These are phyloP conservation scores for Limnephilus lunatus DNA, from an alignment of 2,888 invertebrate species.

Conservation along the genomic window DNA sequence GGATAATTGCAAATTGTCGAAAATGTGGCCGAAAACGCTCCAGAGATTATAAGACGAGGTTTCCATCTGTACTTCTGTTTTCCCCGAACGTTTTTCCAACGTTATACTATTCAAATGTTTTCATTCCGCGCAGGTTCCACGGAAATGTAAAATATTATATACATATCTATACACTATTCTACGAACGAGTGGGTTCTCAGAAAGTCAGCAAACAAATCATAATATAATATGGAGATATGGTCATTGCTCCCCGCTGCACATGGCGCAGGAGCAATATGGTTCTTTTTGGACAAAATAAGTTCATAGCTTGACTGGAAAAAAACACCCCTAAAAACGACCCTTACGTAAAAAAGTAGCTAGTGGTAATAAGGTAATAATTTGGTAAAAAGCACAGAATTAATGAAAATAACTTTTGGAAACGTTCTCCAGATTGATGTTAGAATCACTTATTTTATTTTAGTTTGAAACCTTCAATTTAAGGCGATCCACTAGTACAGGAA, in stretches of 20 bases:
- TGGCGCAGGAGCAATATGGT: slow-evolving; percentile 8
- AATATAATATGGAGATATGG: slow-evolving; percentile 30
- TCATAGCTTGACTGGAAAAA: neutral
- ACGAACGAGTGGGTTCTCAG: slow-evolving; percentile 28
- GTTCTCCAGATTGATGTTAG: too few relatives aligned
- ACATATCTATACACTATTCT: neutral
- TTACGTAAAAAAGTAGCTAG: neutral
- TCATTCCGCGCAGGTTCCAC: slow-evolving; percentile 14
- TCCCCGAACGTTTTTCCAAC: slow-evolving; percentile 33
- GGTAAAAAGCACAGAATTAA: too few relatives aligned
- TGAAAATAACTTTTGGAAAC: too few relatives aligned
- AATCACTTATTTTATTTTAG: too few relatives aligned
- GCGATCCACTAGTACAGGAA: too few relatives aligned
- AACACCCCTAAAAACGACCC: neutral
- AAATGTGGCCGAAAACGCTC: too few relatives aligned
- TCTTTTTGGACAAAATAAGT: slow-evolving; percentile 16
- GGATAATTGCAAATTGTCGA: too few relatives aligned
- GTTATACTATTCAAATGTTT: slow-evolving; percentile 39
- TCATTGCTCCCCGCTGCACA: slow-evolving; percentile 24
- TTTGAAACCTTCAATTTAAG: too few relatives aligned
- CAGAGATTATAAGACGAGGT: neutral
- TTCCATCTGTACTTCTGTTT: neutral
- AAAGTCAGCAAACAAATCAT: slow-evolving; percentile 33
- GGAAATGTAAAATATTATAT: slow-evolving; percentile 19
- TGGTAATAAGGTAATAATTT: neutral